Conservation (phyloP, 2,113 vertebrate genomes). For the Anhinga rufa region DNA sequence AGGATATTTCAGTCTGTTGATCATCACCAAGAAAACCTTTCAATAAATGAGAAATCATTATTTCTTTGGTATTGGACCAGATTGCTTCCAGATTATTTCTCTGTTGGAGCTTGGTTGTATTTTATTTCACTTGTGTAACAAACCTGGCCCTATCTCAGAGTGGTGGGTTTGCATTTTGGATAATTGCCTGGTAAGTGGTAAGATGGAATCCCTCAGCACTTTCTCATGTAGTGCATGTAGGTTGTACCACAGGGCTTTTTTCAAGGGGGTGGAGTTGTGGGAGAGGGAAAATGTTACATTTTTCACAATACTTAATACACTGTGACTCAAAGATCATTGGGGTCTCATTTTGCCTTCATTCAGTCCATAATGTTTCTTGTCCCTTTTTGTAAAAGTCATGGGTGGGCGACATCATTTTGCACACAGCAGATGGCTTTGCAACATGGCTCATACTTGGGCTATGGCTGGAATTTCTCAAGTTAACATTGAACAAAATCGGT, state of each 20-base stretch:
- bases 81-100: background rate
- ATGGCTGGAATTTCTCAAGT: background rate
- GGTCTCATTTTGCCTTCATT: background rate
- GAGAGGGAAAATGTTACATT: background rate
- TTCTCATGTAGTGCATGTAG: background rate
- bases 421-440: background rate
- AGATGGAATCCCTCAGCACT: background rate
- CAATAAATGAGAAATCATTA: background rate
- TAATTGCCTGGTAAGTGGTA: background rate
- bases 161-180: background rate
- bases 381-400: background rate
- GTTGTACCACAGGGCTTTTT: background rate
- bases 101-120: background rate
- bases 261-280: background rate
- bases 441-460: rapidly evolving
- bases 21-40: background rate
- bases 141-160: background rate
- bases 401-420: background rate
- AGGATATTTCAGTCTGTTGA: background rate
- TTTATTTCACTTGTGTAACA: background rate
- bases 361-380: background rate
- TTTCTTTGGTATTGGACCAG: background rate
- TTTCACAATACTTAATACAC: background rate
- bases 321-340: background rate
- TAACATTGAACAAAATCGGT: background rate